Percentiles rank a stretch among this genome's conserved stretches.
phyloP scores from a whole-genome alignment of 1,140 invertebrate genomes.

The Heterodera schachtii region DNA sequence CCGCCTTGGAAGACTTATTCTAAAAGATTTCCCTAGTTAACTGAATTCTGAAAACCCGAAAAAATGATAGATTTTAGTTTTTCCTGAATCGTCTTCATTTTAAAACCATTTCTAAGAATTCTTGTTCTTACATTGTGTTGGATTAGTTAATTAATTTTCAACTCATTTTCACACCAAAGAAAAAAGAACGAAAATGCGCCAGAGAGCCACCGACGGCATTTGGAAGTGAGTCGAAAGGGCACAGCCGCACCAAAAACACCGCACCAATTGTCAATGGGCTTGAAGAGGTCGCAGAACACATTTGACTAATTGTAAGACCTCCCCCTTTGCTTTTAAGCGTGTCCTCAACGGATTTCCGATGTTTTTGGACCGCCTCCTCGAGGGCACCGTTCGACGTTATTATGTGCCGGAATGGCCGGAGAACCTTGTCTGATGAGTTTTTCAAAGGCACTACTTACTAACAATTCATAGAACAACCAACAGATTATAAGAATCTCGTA shows the following conservation, averaged over 20 bases:
- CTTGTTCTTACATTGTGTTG: not conserved
- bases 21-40: too few relatives aligned
- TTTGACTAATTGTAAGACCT: not conserved
- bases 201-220: not conserved
- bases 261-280: not conserved
- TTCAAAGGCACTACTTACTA: too few relatives aligned
- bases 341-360: conserved; percentile 83
- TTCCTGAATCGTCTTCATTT: too few relatives aligned
- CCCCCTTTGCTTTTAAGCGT: not conserved
- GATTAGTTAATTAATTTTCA: not conserved
- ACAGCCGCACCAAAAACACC: not conserved
- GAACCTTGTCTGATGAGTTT: conserved; percentile 47
- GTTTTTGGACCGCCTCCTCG: conserved; percentile 93
- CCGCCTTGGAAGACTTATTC: too few relatives aligned
- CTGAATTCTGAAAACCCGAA: too few relatives aligned
- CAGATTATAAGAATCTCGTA: too few relatives aligned
- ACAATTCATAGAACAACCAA: too few relatives aligned
- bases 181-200: not conserved
- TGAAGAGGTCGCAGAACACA: not conserved
- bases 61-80: too few relatives aligned
- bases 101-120: too few relatives aligned
- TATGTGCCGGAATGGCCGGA: conserved; percentile 93
- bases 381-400: conserved; percentile 89
- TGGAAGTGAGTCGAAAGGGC: not conserved
- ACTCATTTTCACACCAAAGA: not conserved